Evolutionary conservation across 2,113 vertebrate species (phyloP).

Genomic region (Oreochromis tanganicae): DNA sequence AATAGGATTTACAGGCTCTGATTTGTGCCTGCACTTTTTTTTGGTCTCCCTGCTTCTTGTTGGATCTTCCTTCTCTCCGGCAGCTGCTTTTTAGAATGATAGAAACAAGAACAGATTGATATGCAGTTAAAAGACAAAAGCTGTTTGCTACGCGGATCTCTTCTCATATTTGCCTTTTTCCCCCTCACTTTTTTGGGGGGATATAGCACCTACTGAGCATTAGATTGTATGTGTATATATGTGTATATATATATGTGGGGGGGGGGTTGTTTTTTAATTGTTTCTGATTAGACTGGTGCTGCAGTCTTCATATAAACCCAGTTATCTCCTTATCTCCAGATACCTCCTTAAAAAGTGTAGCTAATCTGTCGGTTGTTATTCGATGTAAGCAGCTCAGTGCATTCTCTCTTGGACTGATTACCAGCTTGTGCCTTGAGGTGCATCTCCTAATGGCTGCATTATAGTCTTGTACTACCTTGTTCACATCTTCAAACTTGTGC

Average conservation of each 20-base stretch:
- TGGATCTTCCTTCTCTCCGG: background rate
- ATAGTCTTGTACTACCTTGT: background rate
- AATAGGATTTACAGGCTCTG: background rate
- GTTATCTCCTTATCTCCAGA: background rate
- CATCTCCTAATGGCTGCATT: background rate
- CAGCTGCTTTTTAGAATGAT: background rate
- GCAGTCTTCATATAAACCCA: background rate
- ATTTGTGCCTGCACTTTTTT: background rate
- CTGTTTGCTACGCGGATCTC: background rate
- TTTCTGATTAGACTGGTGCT: background rate
- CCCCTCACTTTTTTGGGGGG: background rate
- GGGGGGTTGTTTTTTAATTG: background rate
- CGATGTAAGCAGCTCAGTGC: background rate
- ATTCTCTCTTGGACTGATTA: background rate
- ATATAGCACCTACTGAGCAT: background rate
- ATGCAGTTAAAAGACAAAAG: background rate
- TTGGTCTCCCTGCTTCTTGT: background rate
- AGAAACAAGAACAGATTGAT: background rate
- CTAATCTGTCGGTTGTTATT: background rate
- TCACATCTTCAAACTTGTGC: background rate
- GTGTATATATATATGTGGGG: background rate
- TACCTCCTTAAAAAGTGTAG: background rate
- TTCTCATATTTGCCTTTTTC: background rate
- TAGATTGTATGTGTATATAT: background rate
- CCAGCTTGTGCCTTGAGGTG: background rate